Evolutionary conservation across 1,140 invertebrate genomes (phyloP).

Genomic region (Drosophila bifasciata): DNA sequence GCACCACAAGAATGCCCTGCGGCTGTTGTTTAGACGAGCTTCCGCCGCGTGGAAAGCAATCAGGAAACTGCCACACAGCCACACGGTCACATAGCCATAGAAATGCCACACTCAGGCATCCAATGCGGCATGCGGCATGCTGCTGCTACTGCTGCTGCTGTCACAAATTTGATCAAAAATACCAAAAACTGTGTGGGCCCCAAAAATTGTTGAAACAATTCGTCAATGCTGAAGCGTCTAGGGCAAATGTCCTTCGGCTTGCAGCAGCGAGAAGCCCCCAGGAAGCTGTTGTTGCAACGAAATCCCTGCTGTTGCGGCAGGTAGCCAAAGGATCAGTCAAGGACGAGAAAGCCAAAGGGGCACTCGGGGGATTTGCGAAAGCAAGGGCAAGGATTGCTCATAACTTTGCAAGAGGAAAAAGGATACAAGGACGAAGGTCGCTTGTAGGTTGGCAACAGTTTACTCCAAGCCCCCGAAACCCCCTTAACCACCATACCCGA

Average conservation of each 20-base stretch:
- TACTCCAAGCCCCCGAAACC: no score
- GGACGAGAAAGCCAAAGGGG: neutral
- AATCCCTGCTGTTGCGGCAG: slow-evolving; percentile 21
- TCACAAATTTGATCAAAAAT: slow-evolving; percentile 44
- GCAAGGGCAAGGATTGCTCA: slow-evolving; percentile 8
- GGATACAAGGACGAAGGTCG: slow-evolving; percentile 23
- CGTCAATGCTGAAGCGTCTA: slow-evolving; percentile 35
- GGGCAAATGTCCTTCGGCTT: slow-evolving; percentile 25
- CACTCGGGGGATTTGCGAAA: slow-evolving; percentile 1
- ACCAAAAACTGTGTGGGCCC: slow-evolving; percentile 22
- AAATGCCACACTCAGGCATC: no score
- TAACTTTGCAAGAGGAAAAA: slow-evolving; percentile 5
- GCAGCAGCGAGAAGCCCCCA: slow-evolving; percentile 20
- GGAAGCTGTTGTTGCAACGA: slow-evolving; percentile 12
- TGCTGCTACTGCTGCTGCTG: slow-evolving; percentile 18
- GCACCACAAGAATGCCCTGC: no score
- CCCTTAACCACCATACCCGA: no score
- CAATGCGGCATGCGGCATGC: no score
- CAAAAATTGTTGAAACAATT: slow-evolving; percentile 50
- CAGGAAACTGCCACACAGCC: neutral
- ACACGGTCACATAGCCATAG: neutral
- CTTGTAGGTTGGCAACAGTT: slow-evolving; percentile 11
- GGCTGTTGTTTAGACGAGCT: no score
- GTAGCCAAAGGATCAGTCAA: slow-evolving; percentile 37
- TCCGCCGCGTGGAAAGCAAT: no score